Evolutionary conservation across 2,797 vertebrate species (phyloP).

Genomic region (Micropoecilia bifurca): DNA sequence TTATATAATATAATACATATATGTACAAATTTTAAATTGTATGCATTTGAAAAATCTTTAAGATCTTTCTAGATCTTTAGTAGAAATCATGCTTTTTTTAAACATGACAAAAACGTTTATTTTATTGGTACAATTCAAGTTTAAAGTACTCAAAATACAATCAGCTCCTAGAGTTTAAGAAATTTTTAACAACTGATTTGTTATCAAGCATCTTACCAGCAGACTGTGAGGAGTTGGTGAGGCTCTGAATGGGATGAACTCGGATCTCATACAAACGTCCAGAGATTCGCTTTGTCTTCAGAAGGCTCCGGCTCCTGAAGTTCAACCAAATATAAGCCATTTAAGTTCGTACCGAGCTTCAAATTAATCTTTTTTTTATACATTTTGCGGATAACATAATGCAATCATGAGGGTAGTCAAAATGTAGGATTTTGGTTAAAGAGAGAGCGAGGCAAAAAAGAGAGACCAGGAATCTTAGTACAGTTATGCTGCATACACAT

Average conservation of each 20-base stretch:
- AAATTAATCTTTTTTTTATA: not conserved
- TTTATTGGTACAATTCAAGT: not conserved
- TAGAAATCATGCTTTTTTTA: not conserved
- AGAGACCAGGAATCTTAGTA: constrained; percentile 16
- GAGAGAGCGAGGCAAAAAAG: not conserved
- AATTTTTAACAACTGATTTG: not conserved
- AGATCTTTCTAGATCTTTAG: not conserved
- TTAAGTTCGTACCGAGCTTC: not conserved
- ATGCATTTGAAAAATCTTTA: not conserved
- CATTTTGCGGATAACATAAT: not conserved
- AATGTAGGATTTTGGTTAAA: not conserved
- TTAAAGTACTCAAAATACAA: rapidly evolving
- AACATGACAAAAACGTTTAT: no score
- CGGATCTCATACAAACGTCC: constrained; percentile 90
- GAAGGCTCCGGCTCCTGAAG: constrained; percentile 90
- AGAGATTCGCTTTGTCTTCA: constrained; percentile 92
- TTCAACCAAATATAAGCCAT: constrained; percentile 20
- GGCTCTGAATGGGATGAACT: constrained; percentile 83
- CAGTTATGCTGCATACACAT: constrained; percentile 12
- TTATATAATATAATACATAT: no score
- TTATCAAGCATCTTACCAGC: constrained; percentile 77
- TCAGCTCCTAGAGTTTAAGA: no score
- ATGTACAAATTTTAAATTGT: not conserved
- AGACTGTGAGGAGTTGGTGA: constrained; percentile 68
- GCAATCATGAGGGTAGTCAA: not conserved